A percentile compares a stretch with the other conserved stretches of the same genome.
Conservation (phyloP, 2,797 vertebrate species). For the Leptatherina wallacei region DNA sequence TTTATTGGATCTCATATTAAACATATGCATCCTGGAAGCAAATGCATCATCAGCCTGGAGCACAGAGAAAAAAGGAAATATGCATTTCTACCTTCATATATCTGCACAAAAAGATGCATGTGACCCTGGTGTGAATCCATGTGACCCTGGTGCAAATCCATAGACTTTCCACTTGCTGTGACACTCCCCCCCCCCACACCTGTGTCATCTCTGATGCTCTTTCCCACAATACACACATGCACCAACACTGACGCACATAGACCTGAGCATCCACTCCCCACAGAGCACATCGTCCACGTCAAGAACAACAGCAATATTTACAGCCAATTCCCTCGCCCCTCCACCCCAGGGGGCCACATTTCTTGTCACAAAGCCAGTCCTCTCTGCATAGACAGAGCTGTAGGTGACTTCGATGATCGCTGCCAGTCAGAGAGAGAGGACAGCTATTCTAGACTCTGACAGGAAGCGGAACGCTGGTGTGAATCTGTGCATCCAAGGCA, state of each 20-base stretch:
- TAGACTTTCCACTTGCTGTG: conserved; percentile 36
- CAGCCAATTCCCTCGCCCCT: conserved; percentile 35
- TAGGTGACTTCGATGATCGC: conserved; percentile 58
- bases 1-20: conserved; percentile 38
- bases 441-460: conserved; percentile 58
- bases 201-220: conserved; percentile 35
- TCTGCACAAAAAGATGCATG: conserved; percentile 34
- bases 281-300: conserved; percentile 60
- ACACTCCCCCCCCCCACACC: conserved; percentile 49
- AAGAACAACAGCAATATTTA: conserved; percentile 67
- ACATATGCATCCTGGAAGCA: conserved; percentile 1
- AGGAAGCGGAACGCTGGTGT: conserved; percentile 64
- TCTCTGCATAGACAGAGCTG: conserved; percentile 44
- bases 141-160: conserved; percentile 51
- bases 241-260: not conserved
- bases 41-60: conserved; percentile 25
- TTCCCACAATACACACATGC: conserved; percentile 32
- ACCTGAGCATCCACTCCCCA: conserved; percentile 46
- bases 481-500: conserved; percentile 52
- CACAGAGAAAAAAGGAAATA: not conserved
- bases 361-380: conserved; percentile 60
- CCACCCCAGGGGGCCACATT: conserved; percentile 39
- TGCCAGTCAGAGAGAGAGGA: conserved; percentile 32
- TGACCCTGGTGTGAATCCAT: conserved; percentile 51
- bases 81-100: conserved; percentile 4